Evolutionary conservation across 2,888 invertebrate genomes (phyloP).

Genomic region (Ennomos quercinarius): DNA sequence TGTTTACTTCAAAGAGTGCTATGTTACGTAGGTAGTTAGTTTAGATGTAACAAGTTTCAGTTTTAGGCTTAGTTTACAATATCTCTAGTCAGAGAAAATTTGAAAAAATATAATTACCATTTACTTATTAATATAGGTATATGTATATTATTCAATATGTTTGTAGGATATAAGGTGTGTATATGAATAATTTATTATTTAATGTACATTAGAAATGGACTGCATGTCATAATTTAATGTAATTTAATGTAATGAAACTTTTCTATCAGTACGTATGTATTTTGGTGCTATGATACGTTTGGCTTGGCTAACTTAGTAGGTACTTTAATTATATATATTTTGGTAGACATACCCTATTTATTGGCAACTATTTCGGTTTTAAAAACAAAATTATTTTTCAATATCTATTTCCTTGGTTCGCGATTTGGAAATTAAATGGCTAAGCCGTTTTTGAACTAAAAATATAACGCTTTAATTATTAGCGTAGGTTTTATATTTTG

Average conservation of each 20-base stretch:
- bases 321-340: slow-evolving; percentile 73
- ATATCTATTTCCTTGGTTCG: slow-evolving; percentile 44
- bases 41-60: slow-evolving; percentile 66
- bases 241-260: slow-evolving; percentile 68
- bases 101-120: slow-evolving; percentile 79
- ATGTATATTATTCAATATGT: slow-evolving; percentile 67
- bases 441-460: slow-evolving; percentile 68
- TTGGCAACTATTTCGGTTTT: slow-evolving; percentile 69
- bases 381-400: slow-evolving; percentile 38
- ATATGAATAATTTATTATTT: slow-evolving; percentile 76
- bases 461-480: slow-evolving; percentile 72
- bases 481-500: slow-evolving; percentile 68
- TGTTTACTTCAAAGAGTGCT: slow-evolving; percentile 76
- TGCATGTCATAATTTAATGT: slow-evolving; percentile 59
- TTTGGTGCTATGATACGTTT: slow-evolving; percentile 81
- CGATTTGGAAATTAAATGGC: slow-evolving; percentile 56
- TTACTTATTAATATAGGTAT: slow-evolving; percentile 79
- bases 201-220: slow-evolving; percentile 66
- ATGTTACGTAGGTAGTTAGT: slow-evolving; percentile 72
- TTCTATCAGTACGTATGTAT: slow-evolving; percentile 77
- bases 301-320: slow-evolving; percentile 83
- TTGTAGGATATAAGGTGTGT: slow-evolving; percentile 75
- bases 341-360: slow-evolving; percentile 63
- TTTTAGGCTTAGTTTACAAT: slow-evolving; percentile 72
- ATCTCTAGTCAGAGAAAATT: slow-evolving; percentile 84